Percentiles rank a stretch among this genome's conserved stretches.
Conservation (phyloP, 1,140 invertebrate species). For the Drosophila orena region DNA sequence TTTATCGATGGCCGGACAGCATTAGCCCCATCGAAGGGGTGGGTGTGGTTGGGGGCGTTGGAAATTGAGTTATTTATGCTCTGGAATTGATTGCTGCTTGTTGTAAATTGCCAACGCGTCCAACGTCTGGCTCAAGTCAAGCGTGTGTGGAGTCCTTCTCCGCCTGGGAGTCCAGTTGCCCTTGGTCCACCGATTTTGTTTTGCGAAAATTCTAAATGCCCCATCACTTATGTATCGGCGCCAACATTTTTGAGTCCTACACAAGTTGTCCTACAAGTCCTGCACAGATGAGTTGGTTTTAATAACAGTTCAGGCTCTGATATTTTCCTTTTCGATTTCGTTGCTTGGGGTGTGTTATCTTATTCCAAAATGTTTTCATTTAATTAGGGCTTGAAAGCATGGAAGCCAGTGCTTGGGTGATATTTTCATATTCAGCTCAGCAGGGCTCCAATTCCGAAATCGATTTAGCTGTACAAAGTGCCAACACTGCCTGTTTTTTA, state of each 20-base stretch:
- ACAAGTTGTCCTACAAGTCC: too few relatives aligned
- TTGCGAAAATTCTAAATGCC: not conserved
- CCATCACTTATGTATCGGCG: constrained; percentile 8
- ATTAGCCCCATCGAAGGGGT: constrained; percentile 17
- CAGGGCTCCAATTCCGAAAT: constrained; percentile 4
- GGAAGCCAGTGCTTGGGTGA: too few relatives aligned
- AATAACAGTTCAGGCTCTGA: too few relatives aligned
- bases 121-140: constrained; percentile 45
- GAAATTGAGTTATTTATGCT: constrained; percentile 81
- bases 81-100: constrained; percentile 78
- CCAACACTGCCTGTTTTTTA: not conserved
- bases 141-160: constrained; percentile 42
- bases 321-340: not conserved
- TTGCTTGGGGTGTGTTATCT: too few relatives aligned
- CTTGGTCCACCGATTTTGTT: not conserved
- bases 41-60: constrained; percentile 28
- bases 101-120: constrained; percentile 62
- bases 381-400: too few relatives aligned
- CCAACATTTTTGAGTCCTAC: not conserved
- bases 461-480: constrained; percentile 18
- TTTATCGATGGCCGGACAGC: constrained; percentile 63
- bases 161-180: not conserved
- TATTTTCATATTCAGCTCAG: not conserved
- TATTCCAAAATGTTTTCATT: too few relatives aligned
- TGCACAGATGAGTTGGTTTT: too few relatives aligned